These are phyloP conservation scores for Pelagia noctiluca DNA, from an alignment of 30 jellyfish, hydroid and myxozoan genomes.

Conservation along the genomic window DNA sequence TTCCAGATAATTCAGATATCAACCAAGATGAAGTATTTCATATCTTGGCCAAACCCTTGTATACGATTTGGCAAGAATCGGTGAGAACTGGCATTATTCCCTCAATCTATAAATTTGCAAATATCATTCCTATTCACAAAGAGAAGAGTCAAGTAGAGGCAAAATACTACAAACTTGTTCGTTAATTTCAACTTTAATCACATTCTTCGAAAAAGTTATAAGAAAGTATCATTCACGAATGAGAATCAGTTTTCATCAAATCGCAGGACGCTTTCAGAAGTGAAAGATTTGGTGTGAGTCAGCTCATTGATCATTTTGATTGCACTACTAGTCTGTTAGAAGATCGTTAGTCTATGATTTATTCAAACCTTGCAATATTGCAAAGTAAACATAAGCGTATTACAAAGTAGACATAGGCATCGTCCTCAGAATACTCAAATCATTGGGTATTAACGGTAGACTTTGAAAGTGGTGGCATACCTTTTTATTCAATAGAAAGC, in stretches of 20 bases:
- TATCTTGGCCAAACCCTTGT: not conserved
- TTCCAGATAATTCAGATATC: not conserved
- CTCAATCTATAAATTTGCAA: not conserved
- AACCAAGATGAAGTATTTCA: not conserved
- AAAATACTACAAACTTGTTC: constrained; percentile 4
- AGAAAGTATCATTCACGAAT: constrained; percentile 2
- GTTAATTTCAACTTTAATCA: not conserved
- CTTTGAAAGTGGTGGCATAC: not conserved
- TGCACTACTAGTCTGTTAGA: not conserved
- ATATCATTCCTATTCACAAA: not conserved
- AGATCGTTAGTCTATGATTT: not conserved
- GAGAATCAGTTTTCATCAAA: constrained; percentile 11
- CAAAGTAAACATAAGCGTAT: too few species aligned
- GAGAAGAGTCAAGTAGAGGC: not conserved
- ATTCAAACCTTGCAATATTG: not conserved
- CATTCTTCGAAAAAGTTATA: not conserved
- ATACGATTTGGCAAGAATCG: not conserved
- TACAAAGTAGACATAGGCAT: too few species aligned
- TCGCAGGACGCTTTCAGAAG: not conserved
- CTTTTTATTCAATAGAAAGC: not conserved
- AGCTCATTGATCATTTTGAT: not conserved
- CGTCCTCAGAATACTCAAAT: not conserved
- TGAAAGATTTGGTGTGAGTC: not conserved
- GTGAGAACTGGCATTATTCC: not conserved
- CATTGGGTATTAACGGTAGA: constrained; percentile 5